Evolutionary conservation across 23 tunicate species (phyloP).

Genomic region (Halocynthia roretzi): DNA sequence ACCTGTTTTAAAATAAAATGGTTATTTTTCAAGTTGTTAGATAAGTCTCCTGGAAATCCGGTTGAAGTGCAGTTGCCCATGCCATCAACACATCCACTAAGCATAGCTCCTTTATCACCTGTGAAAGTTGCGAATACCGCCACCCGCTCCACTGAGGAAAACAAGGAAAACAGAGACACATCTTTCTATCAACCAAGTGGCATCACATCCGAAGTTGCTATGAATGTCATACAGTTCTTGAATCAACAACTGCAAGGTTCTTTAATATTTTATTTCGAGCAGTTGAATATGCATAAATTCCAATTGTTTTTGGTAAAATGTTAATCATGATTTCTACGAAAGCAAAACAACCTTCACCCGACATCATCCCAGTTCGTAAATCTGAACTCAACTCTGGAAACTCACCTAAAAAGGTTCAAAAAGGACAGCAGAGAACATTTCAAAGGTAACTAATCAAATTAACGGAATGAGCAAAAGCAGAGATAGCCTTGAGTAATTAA

Average conservation of each 20-base stretch:
- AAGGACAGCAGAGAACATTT: not conserved
- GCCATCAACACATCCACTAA: constrained; percentile 5
- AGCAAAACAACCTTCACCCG: constrained; percentile 19
- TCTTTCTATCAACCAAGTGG: not conserved
- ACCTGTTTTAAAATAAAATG: not conserved
- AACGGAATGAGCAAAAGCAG: too few relatives aligned
- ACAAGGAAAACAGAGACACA: constrained; percentile 5
- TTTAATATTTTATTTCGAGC: not conserved
- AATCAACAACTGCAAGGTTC: constrained; percentile 38
- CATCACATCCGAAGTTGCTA: constrained; percentile 12
- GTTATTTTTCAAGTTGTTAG: constrained; percentile 38
- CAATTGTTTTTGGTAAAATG: too few relatives aligned
- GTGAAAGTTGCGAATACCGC: constrained; percentile 1
- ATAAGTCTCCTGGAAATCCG: constrained; percentile 77
- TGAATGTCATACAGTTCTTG: constrained; percentile 19
- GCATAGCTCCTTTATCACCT: not conserved
- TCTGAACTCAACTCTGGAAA: not conserved
- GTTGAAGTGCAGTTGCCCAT: constrained; percentile 12
- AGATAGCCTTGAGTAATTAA: too few relatives aligned
- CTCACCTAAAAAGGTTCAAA: not conserved
- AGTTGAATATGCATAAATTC: constrained; percentile 8
- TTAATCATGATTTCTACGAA: too few relatives aligned
- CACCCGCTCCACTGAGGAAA: not conserved
- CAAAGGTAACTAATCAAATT: not conserved
- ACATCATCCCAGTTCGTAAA: constrained; percentile 8